Evolutionary conservation across 2,113 vertebrate species (phyloP).

Genomic region (Lasiurus borealis): DNA sequence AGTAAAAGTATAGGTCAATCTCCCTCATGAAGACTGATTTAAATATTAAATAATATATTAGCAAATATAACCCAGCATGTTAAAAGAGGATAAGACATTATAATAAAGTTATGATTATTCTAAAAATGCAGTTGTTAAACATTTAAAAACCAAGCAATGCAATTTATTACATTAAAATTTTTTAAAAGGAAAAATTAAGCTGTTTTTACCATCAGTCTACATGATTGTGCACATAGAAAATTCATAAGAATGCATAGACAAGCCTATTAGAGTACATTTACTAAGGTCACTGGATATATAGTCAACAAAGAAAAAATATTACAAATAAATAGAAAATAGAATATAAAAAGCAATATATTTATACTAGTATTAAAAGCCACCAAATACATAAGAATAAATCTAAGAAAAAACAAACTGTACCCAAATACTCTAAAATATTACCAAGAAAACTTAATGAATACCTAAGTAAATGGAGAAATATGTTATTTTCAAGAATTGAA

Average conservation of each 20-base stretch:
- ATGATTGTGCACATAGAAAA: neutral
- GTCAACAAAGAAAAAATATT: neutral
- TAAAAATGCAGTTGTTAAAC: neutral
- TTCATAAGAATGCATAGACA: neutral
- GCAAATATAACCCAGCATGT: neutral
- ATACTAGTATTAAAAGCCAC: neutral
- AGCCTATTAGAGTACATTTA: neutral
- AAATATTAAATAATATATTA: neutral
- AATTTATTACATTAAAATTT: neutral
- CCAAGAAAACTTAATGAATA: neutral
- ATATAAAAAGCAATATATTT: neutral
- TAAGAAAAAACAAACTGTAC: neutral
- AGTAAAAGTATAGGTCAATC: neutral
- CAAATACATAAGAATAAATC: neutral
- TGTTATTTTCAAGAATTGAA: neutral
- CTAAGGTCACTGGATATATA: neutral
- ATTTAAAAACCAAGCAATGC: neutral
- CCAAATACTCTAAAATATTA: neutral
- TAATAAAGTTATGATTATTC: neutral
- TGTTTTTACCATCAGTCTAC: neutral
- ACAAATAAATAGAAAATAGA: neutral
- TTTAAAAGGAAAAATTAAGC: neutral
- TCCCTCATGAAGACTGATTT: neutral
- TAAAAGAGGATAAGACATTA: neutral
- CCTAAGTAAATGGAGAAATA: neutral